Evolutionary conservation across 2,797 vertebrate species (phyloP).

Genomic region (Linurgus olivaceus): DNA sequence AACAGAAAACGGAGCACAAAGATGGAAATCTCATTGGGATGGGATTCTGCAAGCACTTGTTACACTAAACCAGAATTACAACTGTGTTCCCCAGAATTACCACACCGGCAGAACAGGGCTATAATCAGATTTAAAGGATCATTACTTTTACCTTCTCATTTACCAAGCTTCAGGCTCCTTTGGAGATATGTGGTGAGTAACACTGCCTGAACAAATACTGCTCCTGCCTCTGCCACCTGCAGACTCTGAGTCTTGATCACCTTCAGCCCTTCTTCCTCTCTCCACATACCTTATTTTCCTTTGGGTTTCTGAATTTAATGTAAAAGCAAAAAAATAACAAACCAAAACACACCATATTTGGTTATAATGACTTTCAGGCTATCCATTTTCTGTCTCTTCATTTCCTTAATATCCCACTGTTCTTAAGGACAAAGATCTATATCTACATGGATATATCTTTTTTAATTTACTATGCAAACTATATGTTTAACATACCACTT

Average conservation of each 20-base stretch:
- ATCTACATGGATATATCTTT: not conserved
- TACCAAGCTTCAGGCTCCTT: not conserved
- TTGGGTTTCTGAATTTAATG: not conserved
- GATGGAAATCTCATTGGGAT: not conserved
- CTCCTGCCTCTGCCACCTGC: not conserved
- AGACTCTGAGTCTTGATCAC: not conserved
- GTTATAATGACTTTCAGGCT: not conserved
- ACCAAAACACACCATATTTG: not conserved
- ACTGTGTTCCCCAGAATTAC: not conserved
- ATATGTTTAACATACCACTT: not conserved
- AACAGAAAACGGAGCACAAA: not conserved
- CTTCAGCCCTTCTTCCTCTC: not conserved
- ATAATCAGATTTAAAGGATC: not conserved
- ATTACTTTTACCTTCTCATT: not conserved
- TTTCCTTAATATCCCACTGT: not conserved
- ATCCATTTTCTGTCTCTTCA: not conserved
- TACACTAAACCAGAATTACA: not conserved
- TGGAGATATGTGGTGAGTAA: not conserved
- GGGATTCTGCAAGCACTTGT: not conserved
- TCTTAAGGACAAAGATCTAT: not conserved
- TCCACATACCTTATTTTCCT: not conserved
- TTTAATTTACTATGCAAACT: not conserved
- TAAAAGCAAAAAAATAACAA: not conserved
- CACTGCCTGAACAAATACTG: not conserved
- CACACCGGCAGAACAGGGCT: not conserved